phyloP scores from a whole-genome alignment of 2,888 invertebrate species.

The Ditylenchus weischeri region DNA sequence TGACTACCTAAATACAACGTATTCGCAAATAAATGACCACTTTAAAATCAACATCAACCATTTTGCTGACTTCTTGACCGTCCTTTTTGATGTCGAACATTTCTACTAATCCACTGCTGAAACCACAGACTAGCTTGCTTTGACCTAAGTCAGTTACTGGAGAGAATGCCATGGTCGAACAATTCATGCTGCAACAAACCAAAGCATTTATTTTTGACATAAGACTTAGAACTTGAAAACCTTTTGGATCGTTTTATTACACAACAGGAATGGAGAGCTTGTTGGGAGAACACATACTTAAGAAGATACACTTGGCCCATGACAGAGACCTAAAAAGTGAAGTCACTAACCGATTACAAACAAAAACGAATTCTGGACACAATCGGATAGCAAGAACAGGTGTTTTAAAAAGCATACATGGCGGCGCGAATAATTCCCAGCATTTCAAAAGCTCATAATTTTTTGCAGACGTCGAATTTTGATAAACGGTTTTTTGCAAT shows the following conservation, averaged over 20 bases:
- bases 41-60: background rate
- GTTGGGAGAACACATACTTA: background rate
- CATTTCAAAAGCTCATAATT: too few relatives aligned
- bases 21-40: too few relatives aligned
- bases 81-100: background rate
- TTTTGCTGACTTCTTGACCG: background rate
- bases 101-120: slow-evolving; percentile 3
- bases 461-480: too few relatives aligned
- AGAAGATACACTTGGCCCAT: slow-evolving; percentile 22
- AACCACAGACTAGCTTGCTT: background rate
- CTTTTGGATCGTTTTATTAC: too few relatives aligned
- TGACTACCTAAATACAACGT: background rate
- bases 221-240: too few relatives aligned
- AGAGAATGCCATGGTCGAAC: background rate
- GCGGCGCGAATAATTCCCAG: too few relatives aligned
- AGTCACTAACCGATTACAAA: too few relatives aligned
- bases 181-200: background rate
- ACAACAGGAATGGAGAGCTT: background rate
- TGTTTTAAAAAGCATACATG: too few relatives aligned
- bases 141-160: background rate
- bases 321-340: slow-evolving; percentile 13
- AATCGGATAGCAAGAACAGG: too few relatives aligned
- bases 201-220: too few relatives aligned
- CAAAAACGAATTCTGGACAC: too few relatives aligned
- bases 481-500: too few relatives aligned